These are phyloP conservation scores for Cyphomyrmex costatus DNA, from an alignment of 1,140 invertebrate species.

Conservation along the genomic window DNA sequence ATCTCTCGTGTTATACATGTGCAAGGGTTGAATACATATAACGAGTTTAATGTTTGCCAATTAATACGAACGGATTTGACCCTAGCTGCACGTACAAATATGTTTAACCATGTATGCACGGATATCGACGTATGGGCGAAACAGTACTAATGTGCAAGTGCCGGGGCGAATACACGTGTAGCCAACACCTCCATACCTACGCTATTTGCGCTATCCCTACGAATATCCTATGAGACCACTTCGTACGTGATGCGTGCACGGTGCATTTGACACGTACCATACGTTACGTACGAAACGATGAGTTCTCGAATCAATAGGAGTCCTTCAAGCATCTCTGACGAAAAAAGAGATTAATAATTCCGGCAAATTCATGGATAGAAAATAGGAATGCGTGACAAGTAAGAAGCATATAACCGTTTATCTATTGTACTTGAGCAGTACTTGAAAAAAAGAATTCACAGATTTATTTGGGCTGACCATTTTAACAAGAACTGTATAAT, in stretches of 20 bases:
- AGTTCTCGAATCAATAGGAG: slow-evolving; percentile 65
- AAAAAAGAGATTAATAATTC: background rate
- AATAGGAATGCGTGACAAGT: background rate
- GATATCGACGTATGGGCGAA: slow-evolving; percentile 48
- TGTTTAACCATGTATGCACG: slow-evolving; percentile 48
- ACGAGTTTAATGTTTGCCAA: slow-evolving; percentile 65
- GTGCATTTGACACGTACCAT: slow-evolving; percentile 75
- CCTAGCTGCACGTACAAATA: slow-evolving; percentile 56
- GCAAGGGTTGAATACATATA: slow-evolving; percentile 39
- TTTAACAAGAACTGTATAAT: background rate
- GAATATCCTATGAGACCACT: slow-evolving; percentile 73
- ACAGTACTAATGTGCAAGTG: slow-evolving; percentile 55
- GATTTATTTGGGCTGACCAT: background rate
- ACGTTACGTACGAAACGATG: slow-evolving; percentile 70
- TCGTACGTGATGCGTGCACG: slow-evolving; percentile 69
- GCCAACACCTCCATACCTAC: background rate
- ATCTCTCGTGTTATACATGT: slow-evolving; percentile 12
- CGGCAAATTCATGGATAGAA: background rate
- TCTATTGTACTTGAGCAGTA: background rate
- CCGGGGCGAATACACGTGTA: slow-evolving; percentile 26
- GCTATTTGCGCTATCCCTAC: slow-evolving; percentile 42
- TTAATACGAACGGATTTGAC: slow-evolving; percentile 62
- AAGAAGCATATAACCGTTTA: background rate
- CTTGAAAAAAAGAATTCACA: background rate
- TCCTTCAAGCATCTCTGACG: background rate